A percentile compares a stretch with the other conserved stretches of the same genome.
Conservation (phyloP, 2,888 invertebrate species). For the Tribolium freemani region DNA sequence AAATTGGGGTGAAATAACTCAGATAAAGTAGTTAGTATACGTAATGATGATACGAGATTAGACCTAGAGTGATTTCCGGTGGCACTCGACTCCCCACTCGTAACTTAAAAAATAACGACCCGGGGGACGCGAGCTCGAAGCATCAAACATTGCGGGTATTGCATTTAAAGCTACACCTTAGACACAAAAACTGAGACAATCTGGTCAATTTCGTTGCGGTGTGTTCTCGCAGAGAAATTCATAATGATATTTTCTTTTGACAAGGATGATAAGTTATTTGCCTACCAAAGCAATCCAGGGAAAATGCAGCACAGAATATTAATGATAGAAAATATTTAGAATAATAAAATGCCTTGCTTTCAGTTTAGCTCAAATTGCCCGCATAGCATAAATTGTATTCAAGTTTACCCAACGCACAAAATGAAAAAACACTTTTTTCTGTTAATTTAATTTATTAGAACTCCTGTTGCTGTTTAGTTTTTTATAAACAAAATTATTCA, state of each 20-base stretch:
- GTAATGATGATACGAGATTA: slow-evolving; percentile 41
- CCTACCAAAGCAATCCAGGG: not conserved
- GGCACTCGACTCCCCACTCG: not conserved
- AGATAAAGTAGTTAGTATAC: slow-evolving; percentile 40
- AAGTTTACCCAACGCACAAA: not conserved
- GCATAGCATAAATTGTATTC: not conserved
- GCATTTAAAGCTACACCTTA: not conserved
- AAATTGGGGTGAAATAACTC: slow-evolving; percentile 44
- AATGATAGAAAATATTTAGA: not conserved
- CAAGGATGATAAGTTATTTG: not conserved
- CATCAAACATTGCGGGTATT: not conserved
- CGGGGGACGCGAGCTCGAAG: not conserved
- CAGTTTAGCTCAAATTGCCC: not conserved
- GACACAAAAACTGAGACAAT: too few relatives aligned
- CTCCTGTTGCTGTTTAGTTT: not conserved
- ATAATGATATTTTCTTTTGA: not conserved
- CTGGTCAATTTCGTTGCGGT: not conserved
- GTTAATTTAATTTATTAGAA: not conserved
- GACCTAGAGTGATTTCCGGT: slow-evolving; percentile 11
- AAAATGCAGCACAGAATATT: not conserved
- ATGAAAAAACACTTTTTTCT: not conserved
- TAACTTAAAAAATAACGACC: slow-evolving; percentile 22
- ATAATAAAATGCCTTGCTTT: not conserved
- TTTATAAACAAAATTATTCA: not conserved
- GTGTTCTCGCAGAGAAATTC: not conserved